Conservation (phyloP, 2,797 vertebrate genomes). For the Ispidina lecontei region DNA sequence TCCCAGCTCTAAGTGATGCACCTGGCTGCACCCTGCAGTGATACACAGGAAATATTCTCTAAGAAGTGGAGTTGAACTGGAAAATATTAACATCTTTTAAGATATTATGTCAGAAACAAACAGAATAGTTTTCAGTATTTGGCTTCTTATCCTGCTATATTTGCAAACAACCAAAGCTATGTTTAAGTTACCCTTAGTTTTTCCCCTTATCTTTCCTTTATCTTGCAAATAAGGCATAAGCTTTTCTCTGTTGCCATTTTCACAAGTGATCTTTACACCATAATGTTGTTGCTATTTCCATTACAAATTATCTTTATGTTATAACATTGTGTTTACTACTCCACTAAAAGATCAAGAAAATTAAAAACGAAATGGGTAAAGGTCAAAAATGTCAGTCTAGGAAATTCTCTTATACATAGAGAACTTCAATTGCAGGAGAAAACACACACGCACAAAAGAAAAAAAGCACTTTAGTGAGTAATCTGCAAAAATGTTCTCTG, state of each 20-base stretch:
- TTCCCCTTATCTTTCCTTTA: background rate
- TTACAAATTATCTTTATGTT: slow-evolving; percentile 5
- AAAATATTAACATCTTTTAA: background rate
- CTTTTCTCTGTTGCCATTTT: background rate
- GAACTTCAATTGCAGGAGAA: background rate
- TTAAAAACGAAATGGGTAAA: background rate
- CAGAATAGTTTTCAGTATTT: background rate
- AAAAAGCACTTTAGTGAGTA: background rate
- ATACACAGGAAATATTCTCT: background rate
- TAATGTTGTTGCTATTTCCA: background rate
- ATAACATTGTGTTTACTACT: slow-evolving; percentile 10
- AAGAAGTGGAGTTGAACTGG: background rate
- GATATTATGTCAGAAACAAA: background rate
- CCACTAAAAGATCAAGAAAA: background rate
- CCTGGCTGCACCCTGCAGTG: background rate
- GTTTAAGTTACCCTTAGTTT: background rate
- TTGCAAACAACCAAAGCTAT: background rate
- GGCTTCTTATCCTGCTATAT: background rate
- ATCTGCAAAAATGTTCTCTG: slow-evolving; percentile 9
- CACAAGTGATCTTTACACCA: slow-evolving; percentile 1
- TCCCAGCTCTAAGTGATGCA: background rate
- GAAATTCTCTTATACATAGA: slow-evolving; percentile 17
- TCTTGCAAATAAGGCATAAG: background rate
- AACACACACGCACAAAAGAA: background rate
- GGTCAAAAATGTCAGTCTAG: background rate